Percentiles rank a stretch among this genome's conserved stretches.
Evolutionary conservation across 2,113 vertebrate genomes (phyloP).

Genomic region (Greenwoodochromis staneri): DNA sequence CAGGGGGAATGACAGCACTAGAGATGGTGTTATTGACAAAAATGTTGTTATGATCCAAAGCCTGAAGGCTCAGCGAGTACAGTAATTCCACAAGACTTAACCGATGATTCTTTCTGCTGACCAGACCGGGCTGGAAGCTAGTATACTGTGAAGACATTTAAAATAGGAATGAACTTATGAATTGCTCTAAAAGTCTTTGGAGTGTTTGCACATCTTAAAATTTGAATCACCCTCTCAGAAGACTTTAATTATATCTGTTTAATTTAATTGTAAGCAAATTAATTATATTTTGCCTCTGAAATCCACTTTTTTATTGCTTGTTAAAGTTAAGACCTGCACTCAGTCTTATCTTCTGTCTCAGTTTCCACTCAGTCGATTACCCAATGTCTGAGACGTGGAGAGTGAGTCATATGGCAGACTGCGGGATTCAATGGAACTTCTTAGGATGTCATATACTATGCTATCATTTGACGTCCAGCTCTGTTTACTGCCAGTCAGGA

Average conservation of each 20-base stretch:
- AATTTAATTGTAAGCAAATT: constrained; percentile 7
- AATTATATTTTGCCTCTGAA: background rate
- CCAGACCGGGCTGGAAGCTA: constrained; percentile 2
- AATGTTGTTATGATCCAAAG: constrained; percentile 29
- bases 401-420: constrained; percentile 39
- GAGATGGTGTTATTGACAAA: constrained; percentile 41
- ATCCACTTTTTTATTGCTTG: background rate
- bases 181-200: background rate
- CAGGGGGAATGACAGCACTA: constrained; percentile 40
- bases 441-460: constrained; percentile 20
- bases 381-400: constrained; percentile 32
- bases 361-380: constrained; percentile 26
- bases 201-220: constrained; percentile 16
- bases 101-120: constrained; percentile 9
- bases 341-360: constrained; percentile 6
- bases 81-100: constrained; percentile 23
- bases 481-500: constrained; percentile 48
- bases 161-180: constrained; percentile 3
- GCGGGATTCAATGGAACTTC: constrained; percentile 28
- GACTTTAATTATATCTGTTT: background rate
- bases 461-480: constrained; percentile 46
- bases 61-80: constrained; percentile 22
- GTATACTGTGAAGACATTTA: background rate
- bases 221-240: background rate
- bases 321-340: constrained; percentile 8